These are phyloP conservation scores for Rhopilema esculentum DNA, from an alignment of 30 jellyfish, hydroid and myxozoan genomes.

Conservation along the genomic window DNA sequence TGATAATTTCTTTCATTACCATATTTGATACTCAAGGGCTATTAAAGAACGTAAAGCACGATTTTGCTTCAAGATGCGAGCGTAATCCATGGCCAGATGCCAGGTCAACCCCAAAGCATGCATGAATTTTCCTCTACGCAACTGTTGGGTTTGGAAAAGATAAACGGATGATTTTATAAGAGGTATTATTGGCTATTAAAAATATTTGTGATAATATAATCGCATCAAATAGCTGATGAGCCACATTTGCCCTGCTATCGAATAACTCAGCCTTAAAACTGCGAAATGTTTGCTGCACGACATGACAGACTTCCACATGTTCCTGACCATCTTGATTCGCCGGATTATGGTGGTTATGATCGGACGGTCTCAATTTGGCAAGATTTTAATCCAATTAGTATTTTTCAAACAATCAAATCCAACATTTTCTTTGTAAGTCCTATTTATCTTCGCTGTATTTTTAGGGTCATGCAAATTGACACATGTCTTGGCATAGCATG, in stretches of 20 bases:
- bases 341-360: not conserved
- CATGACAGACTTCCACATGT: not conserved
- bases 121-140: not conserved
- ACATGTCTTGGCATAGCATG: too few relatives aligned
- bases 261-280: not conserved
- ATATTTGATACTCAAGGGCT: too few relatives aligned
- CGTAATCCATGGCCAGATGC: not conserved
- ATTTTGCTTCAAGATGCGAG: not conserved
- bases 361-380: not conserved
- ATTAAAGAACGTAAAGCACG: not conserved
- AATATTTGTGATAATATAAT: slow-evolving; percentile 16
- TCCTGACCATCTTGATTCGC: not conserved
- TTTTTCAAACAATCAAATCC: not conserved
- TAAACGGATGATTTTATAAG: slow-evolving; percentile 12
- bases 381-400: not conserved
- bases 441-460: too few relatives aligned
- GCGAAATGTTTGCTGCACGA: not conserved
- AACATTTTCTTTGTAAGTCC: not conserved
- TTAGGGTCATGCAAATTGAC: too few relatives aligned
- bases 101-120: not conserved
- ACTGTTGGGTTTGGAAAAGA: not conserved
- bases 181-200: slow-evolving; percentile 11
- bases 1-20: too few relatives aligned
- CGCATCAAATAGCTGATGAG: slow-evolving; percentile 35
- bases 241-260: slow-evolving; percentile 19